Conservation (phyloP, 2,113 vertebrate species). For the Albula goreensis region DNA sequence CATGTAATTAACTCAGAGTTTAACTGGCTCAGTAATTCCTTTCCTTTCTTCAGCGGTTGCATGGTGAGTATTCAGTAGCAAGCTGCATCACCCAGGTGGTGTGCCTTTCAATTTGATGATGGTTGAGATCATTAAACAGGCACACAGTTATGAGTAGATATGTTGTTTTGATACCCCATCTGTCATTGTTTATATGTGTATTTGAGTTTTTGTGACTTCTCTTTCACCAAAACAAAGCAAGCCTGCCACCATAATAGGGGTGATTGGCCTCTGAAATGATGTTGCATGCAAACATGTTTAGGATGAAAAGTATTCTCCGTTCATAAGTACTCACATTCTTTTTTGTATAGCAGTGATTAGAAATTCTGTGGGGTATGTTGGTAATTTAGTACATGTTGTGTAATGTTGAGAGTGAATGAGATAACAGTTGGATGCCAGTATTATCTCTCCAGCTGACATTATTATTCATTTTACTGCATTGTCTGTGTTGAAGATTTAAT, state of each 20-base stretch:
- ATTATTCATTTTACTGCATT: constrained; percentile 23
- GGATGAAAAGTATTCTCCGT: constrained; percentile 23
- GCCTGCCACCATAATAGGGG: constrained; percentile 28
- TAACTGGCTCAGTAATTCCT: no score
- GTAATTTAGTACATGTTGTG: constrained; percentile 21
- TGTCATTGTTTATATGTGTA: neutral
- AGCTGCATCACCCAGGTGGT: no score
- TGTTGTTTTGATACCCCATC: neutral
- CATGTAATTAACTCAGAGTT: no score
- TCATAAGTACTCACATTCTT: constrained; percentile 11
- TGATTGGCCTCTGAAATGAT: constrained; percentile 36
- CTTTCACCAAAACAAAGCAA: neutral
- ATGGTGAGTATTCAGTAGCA: no score
- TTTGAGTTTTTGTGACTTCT: neutral
- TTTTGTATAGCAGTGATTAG: constrained; percentile 37
- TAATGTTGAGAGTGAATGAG: constrained; percentile 34
- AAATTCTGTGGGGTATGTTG: constrained; percentile 14
- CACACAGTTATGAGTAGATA: neutral
- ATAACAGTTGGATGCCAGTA: constrained; percentile 34
- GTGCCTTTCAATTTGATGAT: no score
- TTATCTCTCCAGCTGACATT: constrained; percentile 23
- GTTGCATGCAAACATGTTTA: constrained; percentile 12
- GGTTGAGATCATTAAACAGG: no score
- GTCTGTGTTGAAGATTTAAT: constrained; percentile 34
- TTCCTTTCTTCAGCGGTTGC: no score